Evolutionary conservation across 2,888 invertebrate genomes (phyloP).

Genomic region (Drosophila meridiana): DNA sequence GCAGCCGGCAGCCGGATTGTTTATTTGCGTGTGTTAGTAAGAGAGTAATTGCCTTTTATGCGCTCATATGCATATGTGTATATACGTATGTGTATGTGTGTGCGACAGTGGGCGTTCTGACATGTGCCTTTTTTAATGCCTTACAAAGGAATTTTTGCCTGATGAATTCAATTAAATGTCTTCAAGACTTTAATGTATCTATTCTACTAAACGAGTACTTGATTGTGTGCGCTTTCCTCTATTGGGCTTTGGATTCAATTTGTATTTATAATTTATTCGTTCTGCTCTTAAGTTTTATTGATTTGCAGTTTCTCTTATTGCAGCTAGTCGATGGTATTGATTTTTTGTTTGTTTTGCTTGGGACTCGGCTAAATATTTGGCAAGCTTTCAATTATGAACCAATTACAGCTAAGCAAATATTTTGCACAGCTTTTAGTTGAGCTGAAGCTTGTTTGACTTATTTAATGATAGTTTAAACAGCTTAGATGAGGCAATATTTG

Average conservation of each 20-base stretch:
- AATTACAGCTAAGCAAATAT: slow-evolving; percentile 67
- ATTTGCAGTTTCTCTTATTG: slow-evolving; percentile 20
- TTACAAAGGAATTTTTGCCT: slow-evolving; percentile 55
- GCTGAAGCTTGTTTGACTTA: slow-evolving; percentile 29
- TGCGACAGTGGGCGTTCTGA: slow-evolving; percentile 37
- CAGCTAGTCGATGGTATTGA: slow-evolving; percentile 6
- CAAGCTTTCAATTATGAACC: slow-evolving; percentile 59
- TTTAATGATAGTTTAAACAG: slow-evolving; percentile 61
- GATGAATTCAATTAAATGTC: slow-evolving; percentile 52
- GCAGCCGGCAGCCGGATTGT: slow-evolving; percentile 43
- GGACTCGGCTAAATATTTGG: slow-evolving; percentile 44
- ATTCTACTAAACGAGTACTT: slow-evolving; percentile 14
- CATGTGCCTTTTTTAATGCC: slow-evolving; percentile 40
- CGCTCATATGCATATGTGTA: slow-evolving; percentile 9
- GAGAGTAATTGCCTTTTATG: slow-evolving; percentile 22
- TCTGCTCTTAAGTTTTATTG: background rate
- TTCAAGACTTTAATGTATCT: slow-evolving; percentile 25
- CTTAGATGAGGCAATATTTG: slow-evolving; percentile 11
- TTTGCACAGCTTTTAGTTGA: slow-evolving; percentile 61
- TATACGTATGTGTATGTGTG: background rate
- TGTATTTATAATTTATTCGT: slow-evolving; percentile 13
- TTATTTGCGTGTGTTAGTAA: slow-evolving; percentile 14
- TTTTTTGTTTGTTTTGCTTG: slow-evolving; percentile 6
- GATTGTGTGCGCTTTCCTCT: slow-evolving; percentile 28
- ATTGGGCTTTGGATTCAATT: slow-evolving; percentile 31